These are phyloP conservation scores for Standfussiana lucernea DNA, from an alignment of 2,888 invertebrate species.

Conservation along the genomic window DNA sequence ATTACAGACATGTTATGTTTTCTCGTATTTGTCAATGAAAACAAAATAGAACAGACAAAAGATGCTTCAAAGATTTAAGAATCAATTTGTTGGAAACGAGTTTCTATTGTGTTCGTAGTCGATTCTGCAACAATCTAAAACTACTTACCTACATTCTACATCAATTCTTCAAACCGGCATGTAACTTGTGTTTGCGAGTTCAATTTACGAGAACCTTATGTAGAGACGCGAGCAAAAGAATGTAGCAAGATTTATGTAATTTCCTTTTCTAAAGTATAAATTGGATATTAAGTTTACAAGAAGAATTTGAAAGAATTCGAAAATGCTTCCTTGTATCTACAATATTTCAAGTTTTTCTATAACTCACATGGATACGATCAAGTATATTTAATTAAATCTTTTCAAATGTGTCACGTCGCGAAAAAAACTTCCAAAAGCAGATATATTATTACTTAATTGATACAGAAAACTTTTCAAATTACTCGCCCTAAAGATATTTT, in stretches of 20 bases:
- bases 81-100: conserved; percentile 59
- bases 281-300: not conserved
- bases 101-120: conserved; percentile 59
- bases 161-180: conserved; percentile 46
- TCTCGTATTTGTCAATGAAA: conserved; percentile 36
- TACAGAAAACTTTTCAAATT: conserved; percentile 16
- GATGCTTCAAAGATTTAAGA: conserved; percentile 48
- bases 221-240: conserved; percentile 4
- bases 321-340: not conserved
- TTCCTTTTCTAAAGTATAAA: not conserved
- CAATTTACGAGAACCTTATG: conserved; percentile 18
- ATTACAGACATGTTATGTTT: conserved; percentile 1
- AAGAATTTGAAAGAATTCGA: not conserved
- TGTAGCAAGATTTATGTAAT: conserved; percentile 9
- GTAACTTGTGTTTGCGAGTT: conserved; percentile 46
- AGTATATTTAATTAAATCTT: conserved; percentile 1
- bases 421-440: not conserved
- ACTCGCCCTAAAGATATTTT: not conserved
- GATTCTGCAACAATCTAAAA: conserved; percentile 54
- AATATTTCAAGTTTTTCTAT: not conserved
- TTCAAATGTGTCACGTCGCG: not conserved
- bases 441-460: not conserved
- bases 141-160: conserved; percentile 49
- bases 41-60: conserved; percentile 43
- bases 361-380: not conserved